A percentile compares a stretch with the other conserved stretches of the same genome.
These are phyloP conservation scores for Colaptes auratus DNA, from an alignment of 2,113 vertebrate species.

Conservation along the genomic window DNA sequence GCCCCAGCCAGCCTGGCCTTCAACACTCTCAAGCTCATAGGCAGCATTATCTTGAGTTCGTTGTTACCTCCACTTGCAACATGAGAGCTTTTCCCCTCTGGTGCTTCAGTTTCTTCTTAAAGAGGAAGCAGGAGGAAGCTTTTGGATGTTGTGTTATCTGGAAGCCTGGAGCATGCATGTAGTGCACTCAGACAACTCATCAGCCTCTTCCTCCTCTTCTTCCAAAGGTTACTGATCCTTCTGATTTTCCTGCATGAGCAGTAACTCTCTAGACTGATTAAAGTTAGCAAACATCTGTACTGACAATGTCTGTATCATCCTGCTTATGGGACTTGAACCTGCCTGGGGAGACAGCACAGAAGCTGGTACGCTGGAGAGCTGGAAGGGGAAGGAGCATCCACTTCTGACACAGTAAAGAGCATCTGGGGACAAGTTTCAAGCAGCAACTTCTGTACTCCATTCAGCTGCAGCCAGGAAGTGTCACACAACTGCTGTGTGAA, in stretches of 20 bases:
- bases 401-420: background rate
- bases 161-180: background rate
- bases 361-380: rapidly evolving
- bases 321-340: background rate
- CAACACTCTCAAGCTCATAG: background rate
- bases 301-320: rapidly evolving
- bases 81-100: background rate
- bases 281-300: background rate
- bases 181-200: background rate
- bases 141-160: background rate
- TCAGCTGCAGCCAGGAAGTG: background rate
- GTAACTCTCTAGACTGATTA: background rate
- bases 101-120: background rate
- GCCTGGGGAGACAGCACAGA: background rate
- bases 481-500: background rate
- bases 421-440: background rate
- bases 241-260: background rate
- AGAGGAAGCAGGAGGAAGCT: background rate
- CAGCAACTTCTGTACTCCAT: background rate
- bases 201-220: background rate
- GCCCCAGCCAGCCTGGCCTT: too few species aligned
- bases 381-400: background rate
- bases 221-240: background rate
- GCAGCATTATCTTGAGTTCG: background rate
- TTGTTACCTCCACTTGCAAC: background rate